Percentiles rank a stretch among this genome's conserved stretches.
These are phyloP conservation scores for Megaceryle maxima DNA, from an alignment of 2,113 vertebrate species.

Conservation along the genomic window DNA sequence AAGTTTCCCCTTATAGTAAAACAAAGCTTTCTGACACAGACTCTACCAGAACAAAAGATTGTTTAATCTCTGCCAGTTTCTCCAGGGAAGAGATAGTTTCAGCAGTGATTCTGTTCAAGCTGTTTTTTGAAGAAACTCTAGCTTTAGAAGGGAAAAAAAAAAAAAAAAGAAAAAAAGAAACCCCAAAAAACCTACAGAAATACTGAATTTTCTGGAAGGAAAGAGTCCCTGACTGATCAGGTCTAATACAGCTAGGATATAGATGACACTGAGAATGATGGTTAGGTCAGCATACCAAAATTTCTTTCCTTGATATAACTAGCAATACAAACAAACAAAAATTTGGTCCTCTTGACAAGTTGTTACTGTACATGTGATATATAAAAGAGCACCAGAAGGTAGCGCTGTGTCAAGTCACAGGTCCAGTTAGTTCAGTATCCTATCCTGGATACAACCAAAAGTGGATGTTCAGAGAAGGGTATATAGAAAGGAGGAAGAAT, in stretches of 20 bases:
- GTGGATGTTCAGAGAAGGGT: not conserved
- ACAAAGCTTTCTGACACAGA: not conserved
- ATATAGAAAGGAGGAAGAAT: not conserved
- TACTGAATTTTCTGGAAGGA: not conserved
- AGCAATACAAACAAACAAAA: not conserved
- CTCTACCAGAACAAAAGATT: not conserved
- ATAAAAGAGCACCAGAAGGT: not conserved
- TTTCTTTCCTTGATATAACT: not conserved
- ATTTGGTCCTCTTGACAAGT: not conserved
- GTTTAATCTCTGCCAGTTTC: slow-evolving; percentile 15
- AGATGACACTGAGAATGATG: not conserved
- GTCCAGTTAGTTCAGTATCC: not conserved
- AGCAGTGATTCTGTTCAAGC: not conserved
- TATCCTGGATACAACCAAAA: not conserved
- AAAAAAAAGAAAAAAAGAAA: too few species aligned
- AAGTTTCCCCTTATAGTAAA: not conserved
- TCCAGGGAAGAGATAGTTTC: not conserved
- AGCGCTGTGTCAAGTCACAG: not conserved
- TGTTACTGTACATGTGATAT: not conserved
- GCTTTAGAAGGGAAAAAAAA: not conserved
- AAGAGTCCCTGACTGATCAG: not conserved
- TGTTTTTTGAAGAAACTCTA: not conserved
- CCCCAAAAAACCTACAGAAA: not conserved
- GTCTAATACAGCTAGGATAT: not conserved
- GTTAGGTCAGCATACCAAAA: not conserved